phyloP scores from a whole-genome alignment of 30 jellyfish, hydroid and myxozoan species.

The Cassiopea andromeda region DNA sequence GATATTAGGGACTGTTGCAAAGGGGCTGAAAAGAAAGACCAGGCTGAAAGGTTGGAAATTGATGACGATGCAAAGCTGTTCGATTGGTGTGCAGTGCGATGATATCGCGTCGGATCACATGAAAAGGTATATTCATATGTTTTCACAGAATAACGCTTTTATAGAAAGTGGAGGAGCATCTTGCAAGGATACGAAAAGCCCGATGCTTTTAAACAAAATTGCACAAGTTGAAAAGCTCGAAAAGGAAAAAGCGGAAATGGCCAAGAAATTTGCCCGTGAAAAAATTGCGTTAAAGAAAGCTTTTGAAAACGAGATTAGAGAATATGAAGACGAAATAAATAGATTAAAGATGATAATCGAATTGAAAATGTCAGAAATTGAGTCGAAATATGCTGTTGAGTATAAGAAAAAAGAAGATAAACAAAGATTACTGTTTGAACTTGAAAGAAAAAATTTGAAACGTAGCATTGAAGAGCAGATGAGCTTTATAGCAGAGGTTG shows the following conservation, averaged over 20 bases:
- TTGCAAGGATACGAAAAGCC: conserved; percentile 40
- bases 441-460: conserved; percentile 23
- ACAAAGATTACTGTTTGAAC: conserved; percentile 23
- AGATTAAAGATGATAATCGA: conserved; percentile 47
- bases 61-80: conserved; percentile 5
- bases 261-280: conserved; percentile 52
- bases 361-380: conserved; percentile 44
- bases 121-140: conserved; percentile 37
- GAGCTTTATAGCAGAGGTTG: conserved; percentile 69
- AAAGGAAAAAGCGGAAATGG: conserved; percentile 76
- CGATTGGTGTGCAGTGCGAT: conserved; percentile 43
- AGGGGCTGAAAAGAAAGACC: neutral
- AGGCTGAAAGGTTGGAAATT: neutral
- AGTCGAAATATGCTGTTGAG: conserved; percentile 58
- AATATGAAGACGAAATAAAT: conserved; percentile 73
- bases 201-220: conserved; percentile 62
- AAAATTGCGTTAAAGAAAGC: conserved; percentile 76
- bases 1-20: neutral
- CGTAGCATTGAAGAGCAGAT: conserved; percentile 71
- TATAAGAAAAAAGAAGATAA: conserved; percentile 35
- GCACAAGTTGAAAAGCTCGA: conserved; percentile 76
- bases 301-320: conserved; percentile 82
- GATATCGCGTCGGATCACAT: conserved; percentile 17
- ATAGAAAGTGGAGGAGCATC: neutral
- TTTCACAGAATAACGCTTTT: conserved; percentile 38